Base-by-base conservation (phyloP, 1,140 invertebrate genomes). In the Popillia japonica region DNA sequence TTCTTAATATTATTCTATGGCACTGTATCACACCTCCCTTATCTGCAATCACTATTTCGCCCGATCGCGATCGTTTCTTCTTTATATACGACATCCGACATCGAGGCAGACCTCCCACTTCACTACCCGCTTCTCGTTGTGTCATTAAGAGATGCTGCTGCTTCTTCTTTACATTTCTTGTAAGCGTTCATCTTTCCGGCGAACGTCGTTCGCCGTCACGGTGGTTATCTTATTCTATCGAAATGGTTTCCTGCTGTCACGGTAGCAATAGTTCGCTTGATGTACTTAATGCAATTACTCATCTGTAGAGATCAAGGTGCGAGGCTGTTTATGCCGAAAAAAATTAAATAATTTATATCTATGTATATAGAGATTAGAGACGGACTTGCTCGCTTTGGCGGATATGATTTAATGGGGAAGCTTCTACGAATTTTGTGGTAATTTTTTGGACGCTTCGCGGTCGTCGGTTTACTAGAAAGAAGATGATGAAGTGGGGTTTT, bases 31-130 rank as follows among this genome's bases (percentile, higher is more conserved):
- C 17, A 55, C 14, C 17, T 14, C 48, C 48, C n/a, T 17, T 55
- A 55, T 55, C 48, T 14, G 17, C n/a, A 55, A 55, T 55, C 14
- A 55, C 48, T 55, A 14, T 3, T 55, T n/a, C 17, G 48, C 48
- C 48, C 10, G 48, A 55, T n/a, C 14, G 11, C 14, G 17, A 55
- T 34, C 48, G 0, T 55, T 34, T 34, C 48, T 55, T 55, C n/a
- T n/a, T 55, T 55, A 55, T 55, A 55, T 55, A 55, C 48, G 6
- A 55, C 48, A n/a, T 55, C 48, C 48, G 48, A n/a, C n/a, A n/a
- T n/a, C 48, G 48, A 17, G 48, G 17, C 6, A 17, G 48, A 17
- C 17, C 48, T 55, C 48, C 48, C 48, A 55, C 48, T 17, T 55
- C 14, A 17, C n/a, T 14, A n/a, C 48, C 17, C 14, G 48, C 48